Evolutionary conservation across 2,113 vertebrate species (phyloP).

Genomic region (Petrocephalus microphthalmus): DNA sequence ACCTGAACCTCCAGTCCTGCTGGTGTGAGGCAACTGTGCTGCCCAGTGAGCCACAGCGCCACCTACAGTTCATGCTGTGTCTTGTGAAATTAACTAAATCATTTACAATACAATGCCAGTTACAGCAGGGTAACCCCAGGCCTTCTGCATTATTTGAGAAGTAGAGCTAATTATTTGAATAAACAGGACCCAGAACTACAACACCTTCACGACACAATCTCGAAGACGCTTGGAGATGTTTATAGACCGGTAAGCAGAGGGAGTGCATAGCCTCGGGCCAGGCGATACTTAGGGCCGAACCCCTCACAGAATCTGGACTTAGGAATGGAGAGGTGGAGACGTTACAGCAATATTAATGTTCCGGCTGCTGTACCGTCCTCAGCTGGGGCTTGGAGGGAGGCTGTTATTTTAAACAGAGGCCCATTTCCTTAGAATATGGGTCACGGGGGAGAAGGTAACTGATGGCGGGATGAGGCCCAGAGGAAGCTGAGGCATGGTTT

Average conservation of each 20-base stretch:
- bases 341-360: neutral
- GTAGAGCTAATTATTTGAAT: neutral
- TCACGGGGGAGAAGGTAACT: neutral
- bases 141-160: neutral
- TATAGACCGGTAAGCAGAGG: neutral
- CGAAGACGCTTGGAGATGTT: neutral
- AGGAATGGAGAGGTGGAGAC: neutral
- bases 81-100: neutral
- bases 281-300: neutral
- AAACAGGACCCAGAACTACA: neutral
- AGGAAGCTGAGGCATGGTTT: neutral
- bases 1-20: neutral
- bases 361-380: neutral
- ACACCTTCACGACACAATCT: neutral
- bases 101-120: neutral
- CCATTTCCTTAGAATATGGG: neutral
- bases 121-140: neutral
- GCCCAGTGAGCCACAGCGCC: neutral
- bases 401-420: neutral
- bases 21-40: neutral
- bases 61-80: neutral
- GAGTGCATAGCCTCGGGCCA: neutral
- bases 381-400: constrained; percentile 3
- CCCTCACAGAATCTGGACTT: neutral
- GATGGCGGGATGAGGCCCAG: neutral